phyloP scores from a whole-genome alignment of 2,797 vertebrate species.

The Mus minutoides region DNA sequence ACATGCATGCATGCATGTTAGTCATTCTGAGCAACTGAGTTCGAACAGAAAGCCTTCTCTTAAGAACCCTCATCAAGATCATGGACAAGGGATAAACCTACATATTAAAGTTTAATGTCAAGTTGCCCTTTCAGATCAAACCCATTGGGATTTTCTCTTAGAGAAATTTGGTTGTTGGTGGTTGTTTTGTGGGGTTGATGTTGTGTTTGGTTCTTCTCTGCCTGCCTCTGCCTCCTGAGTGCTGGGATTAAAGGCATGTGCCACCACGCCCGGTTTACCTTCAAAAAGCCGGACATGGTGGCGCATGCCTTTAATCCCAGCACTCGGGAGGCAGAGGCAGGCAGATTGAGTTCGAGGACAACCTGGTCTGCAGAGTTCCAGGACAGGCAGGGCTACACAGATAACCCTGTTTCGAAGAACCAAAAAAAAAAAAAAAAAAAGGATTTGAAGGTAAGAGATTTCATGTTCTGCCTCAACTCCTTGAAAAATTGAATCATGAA shows the following conservation, averaged over 20 bases:
- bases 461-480: background rate
- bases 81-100: background rate
- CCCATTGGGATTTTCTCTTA: background rate
- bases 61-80: background rate
- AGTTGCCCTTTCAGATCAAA: background rate
- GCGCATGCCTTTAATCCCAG: too few species aligned
- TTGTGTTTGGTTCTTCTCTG: too few species aligned
- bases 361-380: too few species aligned
- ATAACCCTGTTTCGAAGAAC: too few species aligned
- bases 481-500: background rate
- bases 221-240: too few species aligned
- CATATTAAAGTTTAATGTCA: background rate
- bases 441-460: conserved; percentile 1
- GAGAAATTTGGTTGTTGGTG: background rate
- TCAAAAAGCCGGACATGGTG: too few species aligned
- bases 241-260: too few species aligned
- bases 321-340: too few species aligned
- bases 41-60: background rate
- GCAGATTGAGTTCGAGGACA: too few species aligned
- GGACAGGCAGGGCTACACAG: too few species aligned
- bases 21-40: background rate
- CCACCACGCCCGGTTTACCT: too few species aligned
- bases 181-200: background rate
- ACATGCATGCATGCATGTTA: background rate
- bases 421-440: too few species aligned